phyloP scores from a whole-genome alignment of 2,888 invertebrate species.

The Sminthurides aquaticus region DNA sequence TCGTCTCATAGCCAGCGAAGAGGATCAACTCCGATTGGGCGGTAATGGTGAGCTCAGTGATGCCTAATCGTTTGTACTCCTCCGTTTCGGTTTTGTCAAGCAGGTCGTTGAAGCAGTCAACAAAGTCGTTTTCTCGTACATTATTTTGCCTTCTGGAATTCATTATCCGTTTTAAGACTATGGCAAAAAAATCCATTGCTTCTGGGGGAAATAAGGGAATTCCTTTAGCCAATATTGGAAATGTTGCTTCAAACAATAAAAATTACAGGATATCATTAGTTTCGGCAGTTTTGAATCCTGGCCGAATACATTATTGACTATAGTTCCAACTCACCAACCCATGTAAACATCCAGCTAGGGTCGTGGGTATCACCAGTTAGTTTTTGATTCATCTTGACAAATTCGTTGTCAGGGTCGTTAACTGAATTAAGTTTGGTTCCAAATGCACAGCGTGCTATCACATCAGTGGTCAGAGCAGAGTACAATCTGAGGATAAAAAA shows the following conservation, averaged over 20 bases:
- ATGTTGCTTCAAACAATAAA: too few species aligned
- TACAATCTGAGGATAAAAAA: slow-evolving; percentile 1
- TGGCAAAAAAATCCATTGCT: slow-evolving; percentile 8
- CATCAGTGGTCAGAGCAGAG: slow-evolving; percentile 13
- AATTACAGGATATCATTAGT: too few species aligned
- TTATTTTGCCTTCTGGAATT: background rate
- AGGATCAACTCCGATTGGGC: slow-evolving; percentile 33
- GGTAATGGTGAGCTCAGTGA: slow-evolving; percentile 29
- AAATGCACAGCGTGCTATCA: slow-evolving; percentile 28
- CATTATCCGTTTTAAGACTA: slow-evolving; percentile 1
- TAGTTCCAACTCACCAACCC: background rate
- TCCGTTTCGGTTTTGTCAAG: slow-evolving; percentile 27
- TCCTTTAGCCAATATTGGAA: too few species aligned
- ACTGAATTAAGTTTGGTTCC: slow-evolving; percentile 31
- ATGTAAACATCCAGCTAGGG: slow-evolving; percentile 12
- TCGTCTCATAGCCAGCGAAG: slow-evolving; percentile 36
- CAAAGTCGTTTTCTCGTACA: slow-evolving; percentile 7
- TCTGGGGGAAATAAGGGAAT: slow-evolving; percentile 14
- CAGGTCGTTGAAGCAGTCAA: slow-evolving; percentile 15
- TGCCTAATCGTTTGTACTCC: slow-evolving; percentile 22
- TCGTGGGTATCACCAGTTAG: slow-evolving; percentile 7
- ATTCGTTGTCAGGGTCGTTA: slow-evolving; percentile 36
- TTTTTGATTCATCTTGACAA: slow-evolving; percentile 24
- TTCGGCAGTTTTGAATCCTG: too few species aligned
- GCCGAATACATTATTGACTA: too few species aligned